Base-by-base conservation (phyloP, 2,888 invertebrate species). In the Eupithecia abbreviata region DNA sequence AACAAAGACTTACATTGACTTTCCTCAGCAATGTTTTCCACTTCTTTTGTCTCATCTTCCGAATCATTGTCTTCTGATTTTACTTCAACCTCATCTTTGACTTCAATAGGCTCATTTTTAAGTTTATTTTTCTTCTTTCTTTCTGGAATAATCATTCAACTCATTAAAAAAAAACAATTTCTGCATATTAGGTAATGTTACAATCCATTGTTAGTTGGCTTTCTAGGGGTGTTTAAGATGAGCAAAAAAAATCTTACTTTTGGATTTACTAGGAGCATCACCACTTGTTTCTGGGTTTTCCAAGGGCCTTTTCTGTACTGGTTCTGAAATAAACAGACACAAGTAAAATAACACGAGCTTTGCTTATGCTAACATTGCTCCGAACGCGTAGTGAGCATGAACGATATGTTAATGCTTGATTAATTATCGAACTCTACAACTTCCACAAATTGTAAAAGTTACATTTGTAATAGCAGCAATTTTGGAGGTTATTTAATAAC, bases 61-160 rank as follows among this genome's bases (percentile, higher is more conserved):
- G 84, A 82, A 41, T 73, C 83, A 82, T 75, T 81, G 5, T 84
- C 81, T 55, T 84, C 86, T 4, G 86, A 84, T 71, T 80, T 81
- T 13, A 83, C 77, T 71, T 81, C 84, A 15, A 66, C 41, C 58
- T 87, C 87, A 58, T 88, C 86, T 83, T 92, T 91, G 15, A 90
- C 79, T 81, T 86, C 84, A 58, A 78, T 80, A 77, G 85, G 82
- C 67, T 89, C 87, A 74, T 83, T 79, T 81, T 88, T 84, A 0
- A 84, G 82, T 74, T 88, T 89, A 49, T 80, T 76, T 79, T 89
- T 89, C 82, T 90, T 90, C 80, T 86, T 87, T 85, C 91, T 90
- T 84, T 90, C 89, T 92, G 66, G 42, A 66, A 66, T 42, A 65
- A 6, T 15, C 12, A 30, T 65, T 15, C 0, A 65, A 65, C 12